phyloP scores from a whole-genome alignment of 2,888 invertebrate species.

The Meta bourneti region DNA sequence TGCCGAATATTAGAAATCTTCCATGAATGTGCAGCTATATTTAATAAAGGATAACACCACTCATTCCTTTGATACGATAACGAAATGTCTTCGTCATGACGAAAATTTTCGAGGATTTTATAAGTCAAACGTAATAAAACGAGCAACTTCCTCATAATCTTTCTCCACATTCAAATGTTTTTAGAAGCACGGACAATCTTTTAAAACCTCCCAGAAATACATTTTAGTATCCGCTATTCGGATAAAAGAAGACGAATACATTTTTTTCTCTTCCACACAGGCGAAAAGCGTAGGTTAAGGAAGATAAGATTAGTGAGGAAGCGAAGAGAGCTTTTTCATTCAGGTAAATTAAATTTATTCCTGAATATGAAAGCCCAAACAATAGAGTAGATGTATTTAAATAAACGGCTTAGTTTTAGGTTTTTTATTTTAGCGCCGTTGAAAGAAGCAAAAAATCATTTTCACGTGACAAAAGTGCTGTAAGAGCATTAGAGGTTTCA shows the following conservation, averaged over 20 bases:
- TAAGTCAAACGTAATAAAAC: constrained; percentile 45
- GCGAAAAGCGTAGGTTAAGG: constrained; percentile 33
- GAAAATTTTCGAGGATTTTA: constrained; percentile 24
- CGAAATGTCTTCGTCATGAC: no score
- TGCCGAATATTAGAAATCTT: no score
- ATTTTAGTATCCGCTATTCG: constrained; percentile 34
- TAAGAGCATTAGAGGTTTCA: constrained; percentile 60
- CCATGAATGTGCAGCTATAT: no score
- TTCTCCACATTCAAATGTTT: constrained; percentile 25
- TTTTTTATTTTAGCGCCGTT: constrained; percentile 6
- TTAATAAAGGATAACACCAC: no score
- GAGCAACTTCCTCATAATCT: constrained; percentile 38
- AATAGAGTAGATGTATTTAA: constrained; percentile 72
- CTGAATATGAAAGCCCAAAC: constrained; percentile 57
- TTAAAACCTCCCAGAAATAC: constrained; percentile 59
- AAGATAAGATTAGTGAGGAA: constrained; percentile 62
- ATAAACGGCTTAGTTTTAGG: constrained; percentile 55
- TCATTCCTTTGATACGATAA: no score
- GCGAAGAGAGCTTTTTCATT: constrained; percentile 50
- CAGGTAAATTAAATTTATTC: constrained; percentile 65
- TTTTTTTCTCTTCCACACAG: constrained; percentile 27
- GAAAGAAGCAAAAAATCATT: constrained; percentile 28
- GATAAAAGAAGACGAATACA: constrained; percentile 14
- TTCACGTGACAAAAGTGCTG: constrained; percentile 52
- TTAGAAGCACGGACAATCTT: constrained; percentile 53